Base-by-base conservation (phyloP, 2,888 invertebrate genomes). In the Acleris literana region DNA sequence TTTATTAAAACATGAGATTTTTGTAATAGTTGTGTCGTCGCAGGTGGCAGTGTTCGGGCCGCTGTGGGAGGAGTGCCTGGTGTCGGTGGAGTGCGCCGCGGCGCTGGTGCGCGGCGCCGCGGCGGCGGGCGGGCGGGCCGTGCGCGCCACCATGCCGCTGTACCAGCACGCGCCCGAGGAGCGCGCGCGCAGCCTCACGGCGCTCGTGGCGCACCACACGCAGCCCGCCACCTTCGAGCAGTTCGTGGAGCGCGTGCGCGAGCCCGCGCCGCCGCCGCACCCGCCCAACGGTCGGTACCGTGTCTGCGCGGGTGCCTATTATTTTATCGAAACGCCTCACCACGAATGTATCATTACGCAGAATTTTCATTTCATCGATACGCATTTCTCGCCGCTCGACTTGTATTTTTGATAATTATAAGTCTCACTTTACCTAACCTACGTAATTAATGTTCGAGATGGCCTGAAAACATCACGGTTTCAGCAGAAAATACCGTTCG, bases 91-190 rank as follows among this genome's bases (percentile, higher is more conserved):
- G 16, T 92, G 93, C 76, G 78, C 98, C 73, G 97, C 99, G 29
- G 96, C 97, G 55, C 93, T 99, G 64, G 97, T 99, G 57, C 88
- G 90, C 55, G 96, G 97, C 60, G 98, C 99, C 33, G 98, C 98
- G 60, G 94, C 98, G 70, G 96, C 97, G 82, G 99, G 98, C 62
- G 98, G 98, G 74, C 95, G 98, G 70, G 96, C 97, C 1, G 98
- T 98, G 83, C 95, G 99, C 72, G 96, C 97, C 66, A 96, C 97
- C 58, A 94, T 99, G 87, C 96, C 97, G 76, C 95, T 96, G 78
- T 99, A 97, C 92, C 97, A 97, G 88, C 97, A 98, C 86, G 98
- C 98, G 83, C 98, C 97, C 90, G 97, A 97, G 87, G 99, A 99
- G 91, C 94, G 99, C 73, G 95, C 97, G 74, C 94, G 97, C 73